A percentile compares a stretch with the other conserved stretches of the same genome.
These are phyloP conservation scores for Erythrolamprus reginae DNA, from an alignment of 2,113 vertebrate genomes.

Conservation along the genomic window DNA sequence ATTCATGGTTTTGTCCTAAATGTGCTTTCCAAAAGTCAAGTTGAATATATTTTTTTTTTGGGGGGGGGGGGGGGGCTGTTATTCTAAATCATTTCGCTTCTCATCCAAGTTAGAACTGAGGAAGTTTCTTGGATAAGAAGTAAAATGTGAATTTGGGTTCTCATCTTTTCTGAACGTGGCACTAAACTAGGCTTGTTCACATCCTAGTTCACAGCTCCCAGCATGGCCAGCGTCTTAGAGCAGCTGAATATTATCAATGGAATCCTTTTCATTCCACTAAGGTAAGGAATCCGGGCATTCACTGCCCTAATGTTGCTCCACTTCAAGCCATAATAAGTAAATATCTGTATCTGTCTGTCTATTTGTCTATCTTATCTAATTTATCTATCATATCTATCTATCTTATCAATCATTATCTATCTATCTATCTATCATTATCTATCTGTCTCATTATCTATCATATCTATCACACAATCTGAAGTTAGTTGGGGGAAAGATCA, in stretches of 20 bases:
- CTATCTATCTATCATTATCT: too few relatives aligned
- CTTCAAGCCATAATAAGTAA: too few relatives aligned
- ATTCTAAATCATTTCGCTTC: too few relatives aligned
- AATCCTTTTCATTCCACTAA: conserved; percentile 98
- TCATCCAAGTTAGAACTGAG: neutral
- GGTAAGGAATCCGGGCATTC: conserved; percentile 66
- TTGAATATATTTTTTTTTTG: neutral
- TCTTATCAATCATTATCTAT: too few relatives aligned
- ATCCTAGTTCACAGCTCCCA: conserved; percentile 91
- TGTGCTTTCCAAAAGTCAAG: neutral
- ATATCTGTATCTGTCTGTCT: too few relatives aligned
- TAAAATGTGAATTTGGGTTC: too few relatives aligned
- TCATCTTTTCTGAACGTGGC: neutral
- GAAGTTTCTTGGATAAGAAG: neutral
- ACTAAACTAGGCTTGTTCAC: accelerated
- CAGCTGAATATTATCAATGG: conserved; percentile 98
- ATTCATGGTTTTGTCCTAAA: neutral
- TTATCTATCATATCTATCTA: too few relatives aligned
- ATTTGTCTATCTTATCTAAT: too few relatives aligned
- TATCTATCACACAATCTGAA: too few relatives aligned
- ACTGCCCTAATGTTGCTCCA: neutral
- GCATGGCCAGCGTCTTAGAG: conserved; percentile 94
- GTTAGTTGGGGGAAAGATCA: too few relatives aligned
- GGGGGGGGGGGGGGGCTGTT: too few relatives aligned
- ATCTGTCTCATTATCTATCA: too few relatives aligned